Evolutionary conservation across 64 coral and sea anemone species (phyloP).

Genomic region (Montipora efflorescens): DNA sequence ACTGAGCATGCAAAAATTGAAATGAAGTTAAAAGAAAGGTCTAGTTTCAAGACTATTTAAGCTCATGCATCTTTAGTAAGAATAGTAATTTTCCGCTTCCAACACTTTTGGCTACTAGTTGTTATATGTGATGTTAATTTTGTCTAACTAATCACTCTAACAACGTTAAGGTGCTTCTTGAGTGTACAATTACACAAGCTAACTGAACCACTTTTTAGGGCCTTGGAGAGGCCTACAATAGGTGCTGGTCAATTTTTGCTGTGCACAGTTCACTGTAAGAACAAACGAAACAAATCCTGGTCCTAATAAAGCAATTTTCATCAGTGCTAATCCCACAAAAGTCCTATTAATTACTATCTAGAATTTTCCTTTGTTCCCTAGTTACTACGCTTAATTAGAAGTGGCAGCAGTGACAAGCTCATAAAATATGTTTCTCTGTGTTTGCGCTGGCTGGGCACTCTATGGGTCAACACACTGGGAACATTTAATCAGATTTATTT

Average conservation of each 20-base stretch:
- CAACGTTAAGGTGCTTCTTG: too few relatives aligned
- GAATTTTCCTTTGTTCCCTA: slow-evolving; percentile 13
- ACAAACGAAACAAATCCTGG: background rate
- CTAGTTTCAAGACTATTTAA: background rate
- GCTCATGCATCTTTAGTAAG: background rate
- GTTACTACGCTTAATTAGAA: slow-evolving; percentile 43
- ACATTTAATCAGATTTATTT: slow-evolving; percentile 50
- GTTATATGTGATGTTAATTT: too few relatives aligned
- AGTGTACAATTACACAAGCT: too few relatives aligned
- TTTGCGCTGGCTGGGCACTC: background rate
- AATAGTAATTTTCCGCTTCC: too few relatives aligned
- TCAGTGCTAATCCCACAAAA: slow-evolving; percentile 28
- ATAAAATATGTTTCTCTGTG: slow-evolving; percentile 24
- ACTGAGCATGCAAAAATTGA: too few relatives aligned
- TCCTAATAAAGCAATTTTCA: slow-evolving; percentile 12
- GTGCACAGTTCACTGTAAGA: background rate
- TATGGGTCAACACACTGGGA: background rate
- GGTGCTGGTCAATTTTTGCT: background rate
- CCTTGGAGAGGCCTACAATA: too few relatives aligned
- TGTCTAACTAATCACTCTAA: too few relatives aligned
- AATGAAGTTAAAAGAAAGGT: too few relatives aligned
- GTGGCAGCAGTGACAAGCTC: slow-evolving; percentile 10
- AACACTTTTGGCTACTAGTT: too few relatives aligned
- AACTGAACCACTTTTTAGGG: too few relatives aligned
- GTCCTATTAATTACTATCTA: slow-evolving; percentile 25